Percentiles rank a stretch among this genome's conserved stretches.
These are phyloP conservation scores for Etheostoma perlongum DNA, from an alignment of 2,797 vertebrate species.

Conservation along the genomic window DNA sequence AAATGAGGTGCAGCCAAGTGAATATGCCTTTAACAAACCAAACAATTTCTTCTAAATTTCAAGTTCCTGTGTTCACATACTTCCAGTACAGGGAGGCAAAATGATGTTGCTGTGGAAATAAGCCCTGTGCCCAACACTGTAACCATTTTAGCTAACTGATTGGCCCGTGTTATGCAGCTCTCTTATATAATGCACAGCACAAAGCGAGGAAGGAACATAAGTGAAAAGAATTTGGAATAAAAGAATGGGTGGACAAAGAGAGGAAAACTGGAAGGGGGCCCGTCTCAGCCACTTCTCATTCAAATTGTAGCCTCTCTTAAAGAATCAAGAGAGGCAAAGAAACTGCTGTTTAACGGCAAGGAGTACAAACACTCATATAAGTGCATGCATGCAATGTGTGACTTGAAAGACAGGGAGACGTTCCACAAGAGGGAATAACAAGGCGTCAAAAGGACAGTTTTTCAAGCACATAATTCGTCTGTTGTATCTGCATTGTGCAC, in stretches of 20 bases:
- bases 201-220: constrained; percentile 54
- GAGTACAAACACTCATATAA: not conserved
- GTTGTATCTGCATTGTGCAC: constrained; percentile 24
- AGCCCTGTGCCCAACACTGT: constrained; percentile 6
- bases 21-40: not conserved
- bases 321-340: constrained; percentile 35
- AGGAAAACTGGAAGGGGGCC: constrained; percentile 58
- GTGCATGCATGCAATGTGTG: not conserved
- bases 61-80: constrained; percentile 4
- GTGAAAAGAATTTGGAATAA: constrained; percentile 61
- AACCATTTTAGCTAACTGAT: constrained; percentile 12
- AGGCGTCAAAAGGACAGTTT: constrained; percentile 9
- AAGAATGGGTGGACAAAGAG: constrained; percentile 61
- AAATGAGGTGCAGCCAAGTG: not conserved
- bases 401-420: not conserved
- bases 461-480: constrained; percentile 19
- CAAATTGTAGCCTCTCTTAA: constrained; percentile 56
- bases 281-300: constrained; percentile 61
- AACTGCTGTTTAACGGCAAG: not conserved
- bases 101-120: not conserved
- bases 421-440: not conserved
- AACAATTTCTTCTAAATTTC: not conserved
- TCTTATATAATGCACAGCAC: constrained; percentile 60
- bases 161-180: constrained; percentile 34
- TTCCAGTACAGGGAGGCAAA: not conserved